These are phyloP conservation scores for Poecilobothrus nobilitatus DNA, from an alignment of 2,888 invertebrate genomes.

Conservation along the genomic window DNA sequence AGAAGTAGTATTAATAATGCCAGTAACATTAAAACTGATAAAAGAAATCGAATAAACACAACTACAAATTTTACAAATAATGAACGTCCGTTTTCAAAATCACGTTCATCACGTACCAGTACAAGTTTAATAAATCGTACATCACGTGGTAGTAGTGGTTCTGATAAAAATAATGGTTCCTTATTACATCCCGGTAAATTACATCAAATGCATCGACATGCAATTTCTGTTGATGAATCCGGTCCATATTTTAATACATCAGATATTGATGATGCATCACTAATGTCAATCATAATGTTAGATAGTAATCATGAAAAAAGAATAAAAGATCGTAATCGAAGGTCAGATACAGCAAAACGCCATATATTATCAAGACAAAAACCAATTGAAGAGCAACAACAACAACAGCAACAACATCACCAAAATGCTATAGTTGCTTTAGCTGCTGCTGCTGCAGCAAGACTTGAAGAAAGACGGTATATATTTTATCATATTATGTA, in stretches of 20 bases:
- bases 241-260: slow-evolving; percentile 29
- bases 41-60: neutral
- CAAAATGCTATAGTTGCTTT: neutral
- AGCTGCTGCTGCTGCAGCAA: neutral
- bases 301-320: slow-evolving; percentile 37
- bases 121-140: slow-evolving; percentile 39
- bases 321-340: slow-evolving; percentile 52
- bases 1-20: neutral
- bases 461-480: slow-evolving; percentile 36
- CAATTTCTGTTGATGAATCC: slow-evolving; percentile 73
- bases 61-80: slow-evolving; percentile 25
- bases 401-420: slow-evolving; percentile 19
- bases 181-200: slow-evolving; percentile 56
- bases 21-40: neutral
- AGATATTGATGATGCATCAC: neutral
- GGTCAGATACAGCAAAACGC: slow-evolving; percentile 57
- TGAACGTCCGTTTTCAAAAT: slow-evolving; percentile 32
- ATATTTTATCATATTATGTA: neutral
- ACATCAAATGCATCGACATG: slow-evolving; percentile 56
- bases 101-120: slow-evolving; percentile 34
- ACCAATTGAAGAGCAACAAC: slow-evolving; percentile 61
- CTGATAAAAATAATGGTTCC: slow-evolving; percentile 36
- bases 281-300: slow-evolving; percentile 18
- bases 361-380: slow-evolving; percentile 69
- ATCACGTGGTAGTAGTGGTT: slow-evolving; percentile 45